A percentile compares a stretch with the other conserved stretches of the same genome.
Conservation (phyloP, 2,113 vertebrate species). For the Gorsachius goisagi region DNA sequence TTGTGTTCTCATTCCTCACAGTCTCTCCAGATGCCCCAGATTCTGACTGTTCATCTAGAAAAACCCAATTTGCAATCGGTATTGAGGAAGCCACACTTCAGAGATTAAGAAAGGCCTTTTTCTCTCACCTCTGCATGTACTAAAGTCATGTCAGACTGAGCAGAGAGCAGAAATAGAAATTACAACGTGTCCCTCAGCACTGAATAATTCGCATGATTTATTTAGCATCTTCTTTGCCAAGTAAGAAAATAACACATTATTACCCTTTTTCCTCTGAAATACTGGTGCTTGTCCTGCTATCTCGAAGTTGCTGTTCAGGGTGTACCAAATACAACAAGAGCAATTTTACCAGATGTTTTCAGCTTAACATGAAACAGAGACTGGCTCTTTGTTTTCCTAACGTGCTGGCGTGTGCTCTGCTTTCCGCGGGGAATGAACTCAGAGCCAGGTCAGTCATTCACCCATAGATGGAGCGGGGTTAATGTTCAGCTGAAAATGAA, state of each 20-base stretch:
- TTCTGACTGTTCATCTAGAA: background rate
- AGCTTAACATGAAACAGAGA: constrained; percentile 47
- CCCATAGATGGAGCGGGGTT: background rate
- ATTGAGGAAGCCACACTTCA: background rate
- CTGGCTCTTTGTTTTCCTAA: constrained; percentile 48
- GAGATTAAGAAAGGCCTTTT: background rate
- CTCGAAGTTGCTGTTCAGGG: background rate
- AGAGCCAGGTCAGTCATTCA: constrained; percentile 7
- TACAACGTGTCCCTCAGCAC: background rate
- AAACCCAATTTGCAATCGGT: background rate
- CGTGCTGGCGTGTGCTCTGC: background rate
- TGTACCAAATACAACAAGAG: constrained; percentile 11
- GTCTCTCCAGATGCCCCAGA: background rate
- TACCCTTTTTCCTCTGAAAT: background rate
- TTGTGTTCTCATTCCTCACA: background rate
- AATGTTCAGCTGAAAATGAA: constrained; percentile 40
- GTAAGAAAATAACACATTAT: constrained; percentile 13
- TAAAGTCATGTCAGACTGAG: background rate
- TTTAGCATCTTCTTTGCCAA: constrained; percentile 30
- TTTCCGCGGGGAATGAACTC: constrained; percentile 2
- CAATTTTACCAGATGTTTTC: constrained; percentile 10
- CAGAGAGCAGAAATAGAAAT: constrained; percentile 35
- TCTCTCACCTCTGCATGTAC: background rate
- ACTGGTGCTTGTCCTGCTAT: background rate
- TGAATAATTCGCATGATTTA: constrained; percentile 53